Conservation (phyloP, 2,113 vertebrate genomes). For the Aythya baeri region DNA sequence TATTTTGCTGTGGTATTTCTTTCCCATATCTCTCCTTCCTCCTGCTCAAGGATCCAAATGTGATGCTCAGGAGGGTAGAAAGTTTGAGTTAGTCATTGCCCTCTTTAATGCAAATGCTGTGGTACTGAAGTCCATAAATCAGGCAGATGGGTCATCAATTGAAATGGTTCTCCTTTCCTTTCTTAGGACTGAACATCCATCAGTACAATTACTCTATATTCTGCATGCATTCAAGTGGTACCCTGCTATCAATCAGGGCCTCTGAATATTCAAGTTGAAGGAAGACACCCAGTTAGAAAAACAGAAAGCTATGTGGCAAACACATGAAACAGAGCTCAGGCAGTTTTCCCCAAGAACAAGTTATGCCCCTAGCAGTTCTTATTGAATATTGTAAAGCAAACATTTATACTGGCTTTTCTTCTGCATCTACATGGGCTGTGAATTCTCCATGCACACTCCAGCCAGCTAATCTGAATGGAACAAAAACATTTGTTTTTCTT, state of each 20-base stretch:
- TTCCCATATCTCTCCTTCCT: background rate
- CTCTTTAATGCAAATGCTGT: background rate
- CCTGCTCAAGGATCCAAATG: background rate
- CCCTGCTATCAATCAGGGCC: background rate
- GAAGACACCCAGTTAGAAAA: background rate
- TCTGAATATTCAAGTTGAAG: background rate
- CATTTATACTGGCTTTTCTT: constrained; percentile 60
- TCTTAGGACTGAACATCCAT: background rate
- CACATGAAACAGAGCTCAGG: background rate
- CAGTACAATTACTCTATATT: background rate
- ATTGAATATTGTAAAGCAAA: constrained; percentile 38
- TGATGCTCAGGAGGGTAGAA: background rate
- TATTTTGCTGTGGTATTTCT: background rate
- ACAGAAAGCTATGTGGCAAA: background rate
- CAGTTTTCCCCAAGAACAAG: constrained; percentile 12
- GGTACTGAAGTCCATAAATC: background rate
- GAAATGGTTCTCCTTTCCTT: background rate
- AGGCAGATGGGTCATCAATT: background rate
- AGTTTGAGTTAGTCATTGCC: background rate
- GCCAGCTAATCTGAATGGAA: constrained; percentile 29
- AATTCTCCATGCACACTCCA: background rate
- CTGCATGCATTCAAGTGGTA: background rate
- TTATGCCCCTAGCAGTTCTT: constrained; percentile 23
- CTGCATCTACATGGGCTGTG: background rate
- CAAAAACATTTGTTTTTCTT: constrained; percentile 53